These are phyloP conservation scores for Ophion ellenae DNA, from an alignment of 2,888 invertebrate genomes.

Conservation along the genomic window DNA sequence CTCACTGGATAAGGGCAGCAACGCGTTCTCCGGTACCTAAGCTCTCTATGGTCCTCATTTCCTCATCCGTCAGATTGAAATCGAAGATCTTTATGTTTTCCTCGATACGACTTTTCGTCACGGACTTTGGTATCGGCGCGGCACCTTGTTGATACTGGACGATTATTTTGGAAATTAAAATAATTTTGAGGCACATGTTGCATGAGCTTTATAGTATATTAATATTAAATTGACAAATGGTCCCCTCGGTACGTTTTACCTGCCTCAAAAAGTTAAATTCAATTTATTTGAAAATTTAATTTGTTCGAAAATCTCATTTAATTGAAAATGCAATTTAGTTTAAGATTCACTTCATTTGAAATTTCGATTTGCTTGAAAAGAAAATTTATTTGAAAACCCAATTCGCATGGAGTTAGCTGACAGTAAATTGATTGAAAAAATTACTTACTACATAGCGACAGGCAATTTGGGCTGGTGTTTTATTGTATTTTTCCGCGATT, in stretches of 20 bases:
- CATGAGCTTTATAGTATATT: not conserved
- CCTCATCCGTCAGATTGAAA: constrained; percentile 86
- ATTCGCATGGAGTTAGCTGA: not conserved
- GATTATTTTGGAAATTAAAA: constrained; percentile 36
- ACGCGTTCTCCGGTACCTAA: constrained; percentile 88
- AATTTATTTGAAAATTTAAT: not conserved
- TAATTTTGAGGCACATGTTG: constrained; percentile 22
- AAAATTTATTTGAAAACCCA: not conserved
- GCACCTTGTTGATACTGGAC: constrained; percentile 81
- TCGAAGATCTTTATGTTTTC: constrained; percentile 88
- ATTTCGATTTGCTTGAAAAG: not conserved
- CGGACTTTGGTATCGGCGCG: constrained; percentile 88
- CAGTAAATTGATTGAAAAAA: not conserved
- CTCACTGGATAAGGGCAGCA: constrained; percentile 86
- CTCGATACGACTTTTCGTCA: constrained; percentile 86
- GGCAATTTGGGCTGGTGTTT: constrained; percentile 89
- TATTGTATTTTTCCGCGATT: constrained; percentile 88
- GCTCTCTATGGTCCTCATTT: constrained; percentile 81
- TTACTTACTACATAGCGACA: constrained; percentile 86
- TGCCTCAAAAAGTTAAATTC: not conserved
- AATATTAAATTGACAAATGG: not conserved
- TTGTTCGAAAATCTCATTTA: no score
- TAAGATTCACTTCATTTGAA: not conserved
- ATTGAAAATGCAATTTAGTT: not conserved
- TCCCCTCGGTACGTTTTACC: not conserved